These are phyloP conservation scores for Syndactyla subalaris DNA, from an alignment of 2,797 vertebrate species.

Conservation along the genomic window DNA sequence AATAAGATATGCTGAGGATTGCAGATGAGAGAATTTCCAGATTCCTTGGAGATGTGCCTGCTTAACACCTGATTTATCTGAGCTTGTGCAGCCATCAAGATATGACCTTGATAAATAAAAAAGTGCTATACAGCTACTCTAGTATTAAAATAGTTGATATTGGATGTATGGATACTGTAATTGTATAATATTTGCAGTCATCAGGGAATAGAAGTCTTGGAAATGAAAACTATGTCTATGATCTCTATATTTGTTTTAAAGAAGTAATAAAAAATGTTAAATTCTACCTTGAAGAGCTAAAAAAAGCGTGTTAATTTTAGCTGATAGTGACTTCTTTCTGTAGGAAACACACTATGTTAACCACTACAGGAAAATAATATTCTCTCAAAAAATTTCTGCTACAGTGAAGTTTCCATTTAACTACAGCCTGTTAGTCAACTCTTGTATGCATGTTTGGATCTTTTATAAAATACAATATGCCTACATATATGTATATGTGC, in stretches of 20 bases:
- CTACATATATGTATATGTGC: background rate
- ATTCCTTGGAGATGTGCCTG: slow-evolving; percentile 75
- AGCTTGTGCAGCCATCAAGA: slow-evolving; percentile 69
- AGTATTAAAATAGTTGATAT: slow-evolving; percentile 69
- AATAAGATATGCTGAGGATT: slow-evolving; percentile 78
- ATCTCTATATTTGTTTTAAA: background rate
- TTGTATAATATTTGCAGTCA: slow-evolving; percentile 16
- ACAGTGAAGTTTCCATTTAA: background rate
- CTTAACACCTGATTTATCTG: slow-evolving; percentile 80
- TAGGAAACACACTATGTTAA: background rate
- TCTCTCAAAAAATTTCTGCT: background rate
- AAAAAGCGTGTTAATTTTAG: background rate
- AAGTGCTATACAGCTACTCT: slow-evolving; percentile 60
- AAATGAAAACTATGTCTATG: background rate
- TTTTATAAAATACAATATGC: background rate
- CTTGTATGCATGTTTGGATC: background rate
- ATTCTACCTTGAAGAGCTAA: background rate
- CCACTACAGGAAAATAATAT: background rate
- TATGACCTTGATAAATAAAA: slow-evolving; percentile 79
- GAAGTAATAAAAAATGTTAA: background rate
- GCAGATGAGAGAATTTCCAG: slow-evolving; percentile 76
- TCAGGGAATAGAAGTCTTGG: slow-evolving; percentile 9
- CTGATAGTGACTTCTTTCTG: background rate
- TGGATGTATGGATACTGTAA: slow-evolving; percentile 31
- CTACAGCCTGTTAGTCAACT: background rate